phyloP scores from a whole-genome alignment of 1,140 invertebrate genomes.

The Sitobion miscanthi region DNA sequence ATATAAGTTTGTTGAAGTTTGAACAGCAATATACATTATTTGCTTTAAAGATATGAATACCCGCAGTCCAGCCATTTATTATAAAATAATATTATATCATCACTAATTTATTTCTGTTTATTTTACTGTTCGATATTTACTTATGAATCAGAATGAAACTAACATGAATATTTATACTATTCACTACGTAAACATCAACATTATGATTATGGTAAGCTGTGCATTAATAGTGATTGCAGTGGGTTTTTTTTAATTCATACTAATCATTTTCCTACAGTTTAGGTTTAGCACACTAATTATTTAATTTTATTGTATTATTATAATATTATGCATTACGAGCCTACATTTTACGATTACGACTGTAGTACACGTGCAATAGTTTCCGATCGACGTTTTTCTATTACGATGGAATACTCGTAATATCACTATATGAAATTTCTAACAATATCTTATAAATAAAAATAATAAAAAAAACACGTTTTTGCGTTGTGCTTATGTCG shows the following conservation, averaged over 20 bases:
- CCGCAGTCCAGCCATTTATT: too few relatives aligned
- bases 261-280: background rate
- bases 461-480: background rate
- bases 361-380: background rate
- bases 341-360: background rate
- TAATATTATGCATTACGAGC: background rate
- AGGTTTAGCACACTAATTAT: background rate
- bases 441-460: background rate
- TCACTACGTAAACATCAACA: too few relatives aligned
- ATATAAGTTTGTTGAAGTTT: too few relatives aligned
- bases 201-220: too few relatives aligned
- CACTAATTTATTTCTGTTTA: too few relatives aligned
- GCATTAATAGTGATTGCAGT: too few relatives aligned
- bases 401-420: background rate
- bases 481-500: background rate
- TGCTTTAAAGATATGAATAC: too few relatives aligned
- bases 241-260: background rate
- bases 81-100: too few relatives aligned
- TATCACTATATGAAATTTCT: background rate
- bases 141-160: too few relatives aligned
- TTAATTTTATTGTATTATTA: background rate
- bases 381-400: background rate
- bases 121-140: too few relatives aligned
- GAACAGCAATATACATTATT: too few relatives aligned
- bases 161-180: too few relatives aligned